phyloP scores from a whole-genome alignment of 2,888 invertebrate genomes.

The Leistus spinibarbis region DNA sequence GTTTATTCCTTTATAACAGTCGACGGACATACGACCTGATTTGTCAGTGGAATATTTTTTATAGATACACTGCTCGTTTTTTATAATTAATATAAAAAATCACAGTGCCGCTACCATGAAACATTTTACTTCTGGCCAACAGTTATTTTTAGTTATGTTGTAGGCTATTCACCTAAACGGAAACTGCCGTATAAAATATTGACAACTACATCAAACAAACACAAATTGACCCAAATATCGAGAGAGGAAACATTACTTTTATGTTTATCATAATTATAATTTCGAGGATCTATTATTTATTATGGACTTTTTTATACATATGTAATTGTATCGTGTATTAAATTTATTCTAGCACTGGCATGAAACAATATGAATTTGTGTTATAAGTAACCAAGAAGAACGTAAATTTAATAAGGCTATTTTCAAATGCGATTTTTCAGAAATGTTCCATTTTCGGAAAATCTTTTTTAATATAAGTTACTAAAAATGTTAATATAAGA shows the following conservation, averaged over 20 bases:
- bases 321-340: no score
- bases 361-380: no score
- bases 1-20: neutral
- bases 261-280: neutral
- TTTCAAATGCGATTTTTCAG: no score
- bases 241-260: neutral
- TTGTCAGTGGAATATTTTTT: slow-evolving; percentile 4
- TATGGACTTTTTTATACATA: no score
- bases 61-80: neutral
- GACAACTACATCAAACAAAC: neutral
- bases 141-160: slow-evolving; percentile 6
- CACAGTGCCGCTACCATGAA: neutral
- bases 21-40: slow-evolving; percentile 15
- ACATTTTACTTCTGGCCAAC: neutral
- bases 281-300: no score
- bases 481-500: no score
- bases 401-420: no score
- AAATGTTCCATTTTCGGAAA: no score
- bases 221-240: neutral
- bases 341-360: no score
- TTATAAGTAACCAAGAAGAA: no score
- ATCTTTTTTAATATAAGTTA: no score
- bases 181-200: neutral
- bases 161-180: slow-evolving; percentile 15
- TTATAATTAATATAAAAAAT: slow-evolving; percentile 4